These are phyloP conservation scores for Hydrolagus affinis DNA, from an alignment of 2,113 vertebrate species.

Conservation along the genomic window DNA sequence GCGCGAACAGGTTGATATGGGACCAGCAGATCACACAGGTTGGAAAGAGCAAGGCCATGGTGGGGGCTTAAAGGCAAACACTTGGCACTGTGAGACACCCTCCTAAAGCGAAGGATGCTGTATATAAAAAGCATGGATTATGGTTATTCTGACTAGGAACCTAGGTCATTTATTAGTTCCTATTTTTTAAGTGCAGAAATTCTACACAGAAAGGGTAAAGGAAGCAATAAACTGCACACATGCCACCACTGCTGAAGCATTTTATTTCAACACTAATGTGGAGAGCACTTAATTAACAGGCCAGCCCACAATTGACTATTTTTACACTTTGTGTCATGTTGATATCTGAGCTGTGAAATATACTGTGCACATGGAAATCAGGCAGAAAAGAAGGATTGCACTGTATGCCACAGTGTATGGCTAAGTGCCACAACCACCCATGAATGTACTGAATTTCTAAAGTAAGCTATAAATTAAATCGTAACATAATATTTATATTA, in stretches of 20 bases:
- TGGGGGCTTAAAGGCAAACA: no score
- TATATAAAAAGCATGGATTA: no score
- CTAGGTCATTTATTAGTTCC: not conserved
- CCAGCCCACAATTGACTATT: not conserved
- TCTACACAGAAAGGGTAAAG: not conserved
- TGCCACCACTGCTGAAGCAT: not conserved
- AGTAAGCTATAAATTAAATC: slow-evolving; percentile 25
- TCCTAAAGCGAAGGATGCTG: no score
- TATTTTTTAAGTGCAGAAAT: not conserved
- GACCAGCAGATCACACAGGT: no score
- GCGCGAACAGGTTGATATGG: no score
- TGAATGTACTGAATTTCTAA: not conserved
- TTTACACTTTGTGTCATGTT: not conserved
- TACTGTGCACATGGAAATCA: not conserved
- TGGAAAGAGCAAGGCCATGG: no score
- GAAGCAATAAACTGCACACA: not conserved
- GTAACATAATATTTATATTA: slow-evolving; percentile 30
- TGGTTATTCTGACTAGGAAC: not conserved
- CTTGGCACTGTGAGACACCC: no score
- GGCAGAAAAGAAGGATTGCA: slow-evolving; percentile 21
- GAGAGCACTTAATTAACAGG: not conserved
- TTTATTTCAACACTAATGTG: not conserved
- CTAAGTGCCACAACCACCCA: slow-evolving; percentile 22
- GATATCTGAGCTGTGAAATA: slow-evolving; percentile 5
- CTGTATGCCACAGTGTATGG: not conserved